Conservation (phyloP, 2,888 invertebrate species). For the Macaria liturata region DNA sequence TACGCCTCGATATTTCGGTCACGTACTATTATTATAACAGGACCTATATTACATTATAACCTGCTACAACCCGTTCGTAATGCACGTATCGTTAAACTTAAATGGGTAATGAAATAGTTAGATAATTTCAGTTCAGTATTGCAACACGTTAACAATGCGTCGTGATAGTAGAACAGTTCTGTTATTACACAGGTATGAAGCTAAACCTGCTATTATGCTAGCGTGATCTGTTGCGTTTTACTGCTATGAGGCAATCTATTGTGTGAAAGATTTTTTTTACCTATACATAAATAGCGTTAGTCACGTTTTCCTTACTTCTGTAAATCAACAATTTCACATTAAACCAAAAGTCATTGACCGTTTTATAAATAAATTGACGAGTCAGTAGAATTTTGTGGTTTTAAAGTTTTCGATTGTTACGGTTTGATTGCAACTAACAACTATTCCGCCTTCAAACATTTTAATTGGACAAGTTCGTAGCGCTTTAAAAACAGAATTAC, state of each 20-base stretch:
- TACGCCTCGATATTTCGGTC: conserved; percentile 36
- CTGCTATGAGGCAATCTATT: neutral
- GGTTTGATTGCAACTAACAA: conserved; percentile 33
- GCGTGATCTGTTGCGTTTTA: conserved; percentile 7
- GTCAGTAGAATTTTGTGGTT: too few species aligned
- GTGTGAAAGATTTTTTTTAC: neutral
- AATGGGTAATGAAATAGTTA: conserved; percentile 22
- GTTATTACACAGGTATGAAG: conserved; percentile 9
- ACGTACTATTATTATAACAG: conserved; percentile 35
- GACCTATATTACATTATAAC: conserved; percentile 32
- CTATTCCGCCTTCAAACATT: conserved; percentile 49
- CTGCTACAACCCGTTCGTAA: conserved; percentile 13
- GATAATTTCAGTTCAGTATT: conserved; percentile 15
- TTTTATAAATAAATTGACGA: too few species aligned
- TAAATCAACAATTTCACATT: too few species aligned
- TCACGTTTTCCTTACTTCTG: too few species aligned
- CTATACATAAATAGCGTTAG: too few species aligned
- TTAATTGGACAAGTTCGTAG: conserved; percentile 69
- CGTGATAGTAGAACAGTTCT: conserved; percentile 17
- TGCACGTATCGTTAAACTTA: conserved; percentile 17
- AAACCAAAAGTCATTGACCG: too few species aligned
- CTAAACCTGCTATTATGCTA: conserved; percentile 16
- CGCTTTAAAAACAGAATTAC: conserved; percentile 62
- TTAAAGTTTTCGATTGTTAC: neutral
- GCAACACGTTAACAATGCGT: conserved; percentile 9